Percentiles rank a stretch among this genome's conserved stretches.
Evolutionary conservation across 1,140 invertebrate species (phyloP).

Genomic region (Drosophila carrolli): DNA sequence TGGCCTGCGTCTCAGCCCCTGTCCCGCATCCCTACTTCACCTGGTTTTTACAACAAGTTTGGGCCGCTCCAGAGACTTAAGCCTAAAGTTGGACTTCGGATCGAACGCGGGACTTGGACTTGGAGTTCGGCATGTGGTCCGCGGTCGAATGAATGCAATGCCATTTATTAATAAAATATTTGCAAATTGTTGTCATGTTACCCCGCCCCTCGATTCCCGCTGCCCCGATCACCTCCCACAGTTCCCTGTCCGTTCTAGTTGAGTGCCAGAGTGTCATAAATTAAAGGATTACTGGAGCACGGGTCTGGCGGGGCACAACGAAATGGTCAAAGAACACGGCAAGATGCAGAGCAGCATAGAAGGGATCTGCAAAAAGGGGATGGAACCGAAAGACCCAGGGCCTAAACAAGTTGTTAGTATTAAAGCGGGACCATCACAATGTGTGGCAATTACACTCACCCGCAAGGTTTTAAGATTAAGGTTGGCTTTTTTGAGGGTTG

Average conservation of each 20-base stretch:
- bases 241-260: conserved; percentile 51
- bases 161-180: conserved; percentile 83
- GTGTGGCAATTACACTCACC: conserved; percentile 76
- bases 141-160: conserved; percentile 60
- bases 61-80: conserved; percentile 23
- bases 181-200: conserved; percentile 81
- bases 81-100: conserved; percentile 34
- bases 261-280: conserved; percentile 52
- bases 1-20: neutral
- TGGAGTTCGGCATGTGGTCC: conserved; percentile 27
- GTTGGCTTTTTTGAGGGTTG: neutral
- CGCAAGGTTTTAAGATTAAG: conserved; percentile 7
- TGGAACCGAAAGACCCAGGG: conserved; percentile 10
- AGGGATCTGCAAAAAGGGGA: neutral
- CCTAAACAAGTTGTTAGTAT: conserved; percentile 81
- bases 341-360: neutral
- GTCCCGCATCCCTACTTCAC: neutral
- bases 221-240: neutral
- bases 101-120: conserved; percentile 19
- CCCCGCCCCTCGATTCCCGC: conserved; percentile 11
- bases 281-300: conserved; percentile 33
- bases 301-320: neutral
- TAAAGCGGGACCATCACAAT: conserved; percentile 65
- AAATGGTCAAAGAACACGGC: conserved; percentile 28
- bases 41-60: conserved; percentile 52